These are phyloP conservation scores for Alauda arvensis DNA, from an alignment of 2,797 vertebrate genomes.

Conservation along the genomic window DNA sequence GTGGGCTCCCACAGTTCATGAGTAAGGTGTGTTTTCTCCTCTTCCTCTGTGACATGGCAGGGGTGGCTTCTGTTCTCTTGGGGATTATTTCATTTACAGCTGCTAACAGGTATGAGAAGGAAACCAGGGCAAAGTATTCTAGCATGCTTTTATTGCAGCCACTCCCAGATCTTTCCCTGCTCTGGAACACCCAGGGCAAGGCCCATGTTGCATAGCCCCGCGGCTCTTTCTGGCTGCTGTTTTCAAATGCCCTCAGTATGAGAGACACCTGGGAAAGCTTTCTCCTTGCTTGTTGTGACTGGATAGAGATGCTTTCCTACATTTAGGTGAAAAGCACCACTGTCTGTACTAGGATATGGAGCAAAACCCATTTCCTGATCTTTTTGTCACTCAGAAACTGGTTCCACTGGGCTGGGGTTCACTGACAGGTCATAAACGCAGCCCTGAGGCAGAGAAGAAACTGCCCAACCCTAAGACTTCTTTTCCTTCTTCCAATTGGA, in stretches of 20 bases:
- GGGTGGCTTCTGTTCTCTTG: background rate
- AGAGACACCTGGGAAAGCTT: background rate
- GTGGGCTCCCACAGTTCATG: background rate
- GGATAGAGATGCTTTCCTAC: background rate
- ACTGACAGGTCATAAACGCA: background rate
- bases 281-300: background rate
- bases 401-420: slow-evolving; percentile 1
- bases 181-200: background rate
- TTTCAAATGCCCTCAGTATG: background rate
- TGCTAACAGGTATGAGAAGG: background rate
- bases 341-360: background rate
- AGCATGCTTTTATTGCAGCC: slow-evolving; percentile 44
- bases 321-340: background rate
- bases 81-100: background rate
- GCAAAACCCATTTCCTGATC: background rate
- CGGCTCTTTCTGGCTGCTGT: background rate
- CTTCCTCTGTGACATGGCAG: background rate
- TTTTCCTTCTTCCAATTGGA: background rate
- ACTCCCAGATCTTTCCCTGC: slow-evolving; percentile 7
- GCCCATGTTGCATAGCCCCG: background rate
- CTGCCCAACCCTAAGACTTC: background rate
- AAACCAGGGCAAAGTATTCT: slow-evolving; percentile 32
- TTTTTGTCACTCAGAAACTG: background rate
- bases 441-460: background rate
- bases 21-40: background rate